Evolutionary conservation across 2,888 invertebrate genomes (phyloP).

Genomic region (Strigamia transsilvanica): DNA sequence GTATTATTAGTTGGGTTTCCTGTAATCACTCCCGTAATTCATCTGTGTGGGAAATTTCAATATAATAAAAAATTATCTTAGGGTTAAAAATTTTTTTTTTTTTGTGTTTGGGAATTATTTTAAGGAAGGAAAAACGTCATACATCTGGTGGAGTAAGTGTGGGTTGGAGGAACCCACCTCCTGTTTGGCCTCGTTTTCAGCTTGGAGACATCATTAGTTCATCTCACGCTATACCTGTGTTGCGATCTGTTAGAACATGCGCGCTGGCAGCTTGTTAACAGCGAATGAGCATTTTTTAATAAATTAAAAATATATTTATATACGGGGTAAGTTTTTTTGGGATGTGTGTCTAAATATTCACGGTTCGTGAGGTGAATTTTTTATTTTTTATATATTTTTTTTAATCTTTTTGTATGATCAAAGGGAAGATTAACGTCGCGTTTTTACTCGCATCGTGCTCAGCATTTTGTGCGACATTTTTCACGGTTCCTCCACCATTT

Average conservation of each 20-base stretch:
- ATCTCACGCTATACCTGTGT: conserved; percentile 39
- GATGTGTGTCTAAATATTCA: conserved; percentile 23
- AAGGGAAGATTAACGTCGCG: conserved; percentile 25
- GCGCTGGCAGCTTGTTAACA: conserved; percentile 24
- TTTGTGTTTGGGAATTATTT: not conserved
- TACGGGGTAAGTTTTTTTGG: not conserved
- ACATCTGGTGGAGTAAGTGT: not conserved
- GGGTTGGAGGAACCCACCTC: not conserved
- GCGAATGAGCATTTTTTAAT: not conserved
- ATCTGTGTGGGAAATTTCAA: not conserved
- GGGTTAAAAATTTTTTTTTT: not conserved
- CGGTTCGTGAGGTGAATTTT: conserved; percentile 16
- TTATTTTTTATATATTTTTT: not conserved
- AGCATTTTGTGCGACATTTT: conserved; percentile 36
- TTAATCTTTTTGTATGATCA: conserved; percentile 3
- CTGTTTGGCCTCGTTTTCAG: conserved; percentile 8
- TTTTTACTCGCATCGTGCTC: conserved; percentile 20
- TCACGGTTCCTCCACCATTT: not conserved
- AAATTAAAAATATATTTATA: not conserved
- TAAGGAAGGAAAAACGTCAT: conserved; percentile 32
- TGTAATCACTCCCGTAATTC: conserved; percentile 27
- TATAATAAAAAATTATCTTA: not conserved
- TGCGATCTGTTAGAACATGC: conserved; percentile 24
- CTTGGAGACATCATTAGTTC: not conserved
- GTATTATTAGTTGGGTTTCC: conserved; percentile 26